Evolutionary conservation across 2,797 vertebrate genomes (phyloP).

Genomic region (Gobio occitaniae): DNA sequence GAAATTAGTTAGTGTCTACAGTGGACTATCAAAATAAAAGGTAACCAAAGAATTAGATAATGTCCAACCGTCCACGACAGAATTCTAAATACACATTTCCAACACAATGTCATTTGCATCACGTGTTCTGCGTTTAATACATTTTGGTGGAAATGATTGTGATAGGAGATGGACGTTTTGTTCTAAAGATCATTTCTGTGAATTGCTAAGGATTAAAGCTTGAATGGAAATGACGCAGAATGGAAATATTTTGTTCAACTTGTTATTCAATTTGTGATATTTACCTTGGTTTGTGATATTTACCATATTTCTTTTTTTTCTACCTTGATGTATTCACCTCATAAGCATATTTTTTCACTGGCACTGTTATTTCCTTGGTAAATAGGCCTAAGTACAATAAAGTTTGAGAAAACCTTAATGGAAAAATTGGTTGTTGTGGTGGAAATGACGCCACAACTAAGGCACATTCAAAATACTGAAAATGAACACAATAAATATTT

Average conservation of each 20-base stretch:
- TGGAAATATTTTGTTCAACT: background rate
- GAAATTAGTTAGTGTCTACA: too few species aligned
- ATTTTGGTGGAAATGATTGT: background rate
- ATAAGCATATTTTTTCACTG: background rate
- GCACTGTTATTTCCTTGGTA: background rate
- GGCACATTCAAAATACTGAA: background rate
- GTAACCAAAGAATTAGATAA: background rate
- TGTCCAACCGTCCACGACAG: background rate
- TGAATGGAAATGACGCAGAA: background rate
- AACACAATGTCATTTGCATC: background rate
- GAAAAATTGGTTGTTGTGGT: background rate
- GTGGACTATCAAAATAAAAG: background rate
- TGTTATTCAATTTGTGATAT: background rate
- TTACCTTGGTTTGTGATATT: background rate
- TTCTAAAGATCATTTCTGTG: background rate
- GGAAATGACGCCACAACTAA: background rate
- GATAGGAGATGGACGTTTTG: too few species aligned
- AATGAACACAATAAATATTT: background rate
- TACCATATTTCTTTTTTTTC: background rate
- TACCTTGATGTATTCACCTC: background rate
- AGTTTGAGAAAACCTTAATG: background rate
- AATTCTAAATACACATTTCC: background rate
- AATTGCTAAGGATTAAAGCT: background rate
- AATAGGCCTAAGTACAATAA: background rate
- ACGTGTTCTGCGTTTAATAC: background rate